phyloP scores from a whole-genome alignment of 2,888 invertebrate genomes.

The Escarpia spicata region DNA sequence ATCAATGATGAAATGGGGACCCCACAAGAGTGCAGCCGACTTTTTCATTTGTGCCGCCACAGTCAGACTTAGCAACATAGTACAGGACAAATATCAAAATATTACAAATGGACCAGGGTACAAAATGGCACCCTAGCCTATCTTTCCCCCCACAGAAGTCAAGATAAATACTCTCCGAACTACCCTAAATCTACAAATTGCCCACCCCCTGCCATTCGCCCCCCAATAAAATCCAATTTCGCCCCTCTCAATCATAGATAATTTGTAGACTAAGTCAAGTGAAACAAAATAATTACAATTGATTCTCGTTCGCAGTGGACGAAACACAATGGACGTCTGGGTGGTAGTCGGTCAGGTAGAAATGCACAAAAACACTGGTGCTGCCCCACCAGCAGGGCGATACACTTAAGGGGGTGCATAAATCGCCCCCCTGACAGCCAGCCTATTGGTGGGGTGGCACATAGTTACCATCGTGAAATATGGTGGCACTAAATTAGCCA shows the following conservation, averaged over 20 bases:
- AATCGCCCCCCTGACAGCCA: not conserved
- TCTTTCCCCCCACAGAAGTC: not conserved
- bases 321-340: not conserved
- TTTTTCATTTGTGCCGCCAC: not conserved
- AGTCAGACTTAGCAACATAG: not conserved
- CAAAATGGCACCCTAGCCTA: not conserved
- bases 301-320: not conserved
- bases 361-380: not conserved
- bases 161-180: not conserved
- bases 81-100: not conserved
- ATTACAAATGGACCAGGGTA: not conserved
- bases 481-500: not conserved
- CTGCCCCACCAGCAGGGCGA: not conserved
- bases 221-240: slow-evolving; percentile 13
- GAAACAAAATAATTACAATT: slow-evolving; percentile 16
- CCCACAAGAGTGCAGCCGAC: not conserved
- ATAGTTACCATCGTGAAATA: not conserved
- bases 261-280: not conserved
- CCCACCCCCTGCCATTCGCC: not conserved
- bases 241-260: not conserved
- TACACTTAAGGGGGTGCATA: slow-evolving; percentile 13
- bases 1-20: not conserved
- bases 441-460: slow-evolving; percentile 7
- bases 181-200: not conserved
- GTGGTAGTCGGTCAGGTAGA: not conserved